These are phyloP conservation scores for Esox masquinongy DNA, from an alignment of 2,797 vertebrate genomes.

Conservation along the genomic window DNA sequence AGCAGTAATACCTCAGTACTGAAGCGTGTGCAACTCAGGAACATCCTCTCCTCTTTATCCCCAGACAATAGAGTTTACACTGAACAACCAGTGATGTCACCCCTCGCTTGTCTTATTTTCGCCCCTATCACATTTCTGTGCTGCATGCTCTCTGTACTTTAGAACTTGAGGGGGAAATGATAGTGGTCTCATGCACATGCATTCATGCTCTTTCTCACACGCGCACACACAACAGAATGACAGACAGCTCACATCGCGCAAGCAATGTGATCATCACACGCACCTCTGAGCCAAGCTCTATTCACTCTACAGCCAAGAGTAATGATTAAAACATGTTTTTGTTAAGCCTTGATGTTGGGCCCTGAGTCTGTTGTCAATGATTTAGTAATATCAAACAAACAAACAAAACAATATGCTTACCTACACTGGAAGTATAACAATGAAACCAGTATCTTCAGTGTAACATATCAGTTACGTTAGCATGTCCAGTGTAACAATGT, in stretches of 20 bases:
- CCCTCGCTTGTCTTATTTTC: constrained; percentile 41
- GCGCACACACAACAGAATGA: constrained; percentile 18
- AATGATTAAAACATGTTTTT: constrained; percentile 33
- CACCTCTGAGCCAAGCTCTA: constrained; percentile 20
- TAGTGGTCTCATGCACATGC: constrained; percentile 3
- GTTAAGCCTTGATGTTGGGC: constrained; percentile 21
- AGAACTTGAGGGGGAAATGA: constrained; percentile 30
- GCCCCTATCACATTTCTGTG: constrained; percentile 54
- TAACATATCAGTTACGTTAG: constrained; percentile 45
- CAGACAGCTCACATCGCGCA: constrained; percentile 42
- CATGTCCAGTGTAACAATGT: constrained; percentile 24
- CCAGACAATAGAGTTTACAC: constrained; percentile 32
- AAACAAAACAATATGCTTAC: constrained; percentile 29
- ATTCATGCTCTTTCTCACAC: constrained; percentile 21
- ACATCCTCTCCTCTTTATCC: constrained; percentile 31
- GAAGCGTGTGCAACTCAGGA: constrained; percentile 31
- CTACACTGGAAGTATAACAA: constrained; percentile 47
- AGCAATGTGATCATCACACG: constrained; percentile 22
- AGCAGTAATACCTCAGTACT: constrained; percentile 14
- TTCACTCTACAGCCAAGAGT: constrained; percentile 9
- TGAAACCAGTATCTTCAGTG: constrained; percentile 42
- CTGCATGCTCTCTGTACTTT: constrained; percentile 27
- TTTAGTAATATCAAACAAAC: constrained; percentile 21
- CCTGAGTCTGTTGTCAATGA: constrained; percentile 19
- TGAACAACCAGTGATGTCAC: constrained; percentile 52